A percentile compares a stretch with the other conserved stretches of the same genome.
These are phyloP conservation scores for Rhynchomys soricoides DNA, from an alignment of 2,113 vertebrate species.

Conservation along the genomic window DNA sequence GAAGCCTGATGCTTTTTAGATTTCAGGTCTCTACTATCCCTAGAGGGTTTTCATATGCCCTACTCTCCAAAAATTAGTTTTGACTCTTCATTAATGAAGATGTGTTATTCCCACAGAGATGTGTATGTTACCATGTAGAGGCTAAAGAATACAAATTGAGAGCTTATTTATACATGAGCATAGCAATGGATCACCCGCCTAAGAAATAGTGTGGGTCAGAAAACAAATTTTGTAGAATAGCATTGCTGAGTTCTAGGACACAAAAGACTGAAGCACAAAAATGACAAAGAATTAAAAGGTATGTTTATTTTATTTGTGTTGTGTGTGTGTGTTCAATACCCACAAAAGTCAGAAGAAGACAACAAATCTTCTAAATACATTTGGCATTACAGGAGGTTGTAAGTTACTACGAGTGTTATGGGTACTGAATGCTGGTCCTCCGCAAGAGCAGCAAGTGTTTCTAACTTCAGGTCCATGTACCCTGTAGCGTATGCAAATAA, in stretches of 20 bases:
- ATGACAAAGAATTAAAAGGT: background rate
- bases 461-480: background rate
- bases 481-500: no score
- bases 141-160: conserved; percentile 39
- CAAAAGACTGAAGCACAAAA: background rate
- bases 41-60: background rate
- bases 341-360: background rate
- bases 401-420: background rate
- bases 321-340: background rate
- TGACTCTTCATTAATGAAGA: conserved; percentile 51
- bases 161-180: background rate
- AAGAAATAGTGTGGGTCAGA: background rate
- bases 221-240: background rate
- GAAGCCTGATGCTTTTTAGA: conserved; percentile 1
- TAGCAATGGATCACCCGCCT: background rate
- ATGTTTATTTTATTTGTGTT: background rate
- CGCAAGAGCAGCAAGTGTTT: background rate
- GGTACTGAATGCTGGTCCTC: background rate
- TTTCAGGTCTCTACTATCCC: background rate
- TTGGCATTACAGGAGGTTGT: background rate
- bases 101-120: background rate
- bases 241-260: background rate
- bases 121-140: background rate
- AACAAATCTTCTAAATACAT: background rate
- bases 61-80: conserved; percentile 29